Evolutionary conservation across 1,140 invertebrate species (phyloP).

Genomic region (Caenorhabditis brenneri): DNA sequence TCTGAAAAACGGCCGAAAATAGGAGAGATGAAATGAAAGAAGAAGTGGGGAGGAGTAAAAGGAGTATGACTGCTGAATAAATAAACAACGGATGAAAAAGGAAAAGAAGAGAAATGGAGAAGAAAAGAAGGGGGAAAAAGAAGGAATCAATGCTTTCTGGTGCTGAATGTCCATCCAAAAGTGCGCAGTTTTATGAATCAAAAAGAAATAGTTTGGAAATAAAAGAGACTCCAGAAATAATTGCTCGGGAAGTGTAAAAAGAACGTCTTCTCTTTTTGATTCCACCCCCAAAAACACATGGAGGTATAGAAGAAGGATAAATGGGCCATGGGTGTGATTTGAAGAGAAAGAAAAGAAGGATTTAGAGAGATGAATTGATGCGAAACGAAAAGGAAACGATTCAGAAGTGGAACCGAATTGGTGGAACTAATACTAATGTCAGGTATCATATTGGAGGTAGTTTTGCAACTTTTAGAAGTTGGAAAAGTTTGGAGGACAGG

Average conservation of each 20-base stretch:
- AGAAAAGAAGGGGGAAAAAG: not conserved
- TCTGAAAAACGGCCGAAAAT: not conserved
- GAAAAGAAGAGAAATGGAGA: not conserved
- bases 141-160: conserved; percentile 33
- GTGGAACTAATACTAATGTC: not conserved
- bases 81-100: not conserved
- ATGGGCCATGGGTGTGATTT: conserved; percentile 3
- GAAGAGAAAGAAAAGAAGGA: not conserved
- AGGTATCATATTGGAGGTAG: not conserved
- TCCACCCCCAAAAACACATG: not conserved
- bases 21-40: not conserved
- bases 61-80: conserved; percentile 23
- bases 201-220: not conserved
- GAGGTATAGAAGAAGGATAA: not conserved
- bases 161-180: conserved; percentile 26
- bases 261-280: not conserved
- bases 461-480: not conserved
- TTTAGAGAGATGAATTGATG: no score
- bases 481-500: no score
- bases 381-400: not conserved
- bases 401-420: conserved; percentile 1
- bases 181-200: conserved; percentile 41
- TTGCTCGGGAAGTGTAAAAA: not conserved
- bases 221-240: conserved; percentile 2
- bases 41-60: not conserved